phyloP scores from a whole-genome alignment of 2,113 vertebrate genomes.

The Micronycteris hirsuta region DNA sequence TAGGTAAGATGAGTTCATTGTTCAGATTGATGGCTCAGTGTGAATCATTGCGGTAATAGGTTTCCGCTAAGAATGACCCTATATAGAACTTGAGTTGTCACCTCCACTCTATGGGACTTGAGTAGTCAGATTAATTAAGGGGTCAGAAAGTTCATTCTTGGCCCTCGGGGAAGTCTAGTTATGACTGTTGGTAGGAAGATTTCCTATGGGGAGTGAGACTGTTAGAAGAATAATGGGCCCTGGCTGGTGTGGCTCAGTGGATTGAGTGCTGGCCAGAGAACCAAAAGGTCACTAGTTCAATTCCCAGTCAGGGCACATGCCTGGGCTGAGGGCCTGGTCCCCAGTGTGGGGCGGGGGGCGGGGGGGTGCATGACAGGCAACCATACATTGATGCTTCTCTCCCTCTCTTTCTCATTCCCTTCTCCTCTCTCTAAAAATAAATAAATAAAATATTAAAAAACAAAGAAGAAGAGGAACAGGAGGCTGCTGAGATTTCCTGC shows the following conservation, averaged over 20 bases:
- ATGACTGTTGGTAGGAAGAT: neutral
- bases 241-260: too few species aligned
- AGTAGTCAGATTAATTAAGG: neutral
- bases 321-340: too few species aligned
- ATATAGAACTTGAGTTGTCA: neutral
- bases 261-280: too few species aligned
- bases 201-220: neutral
- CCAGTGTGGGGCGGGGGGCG: too few species aligned
- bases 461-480: neutral
- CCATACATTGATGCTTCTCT: too few species aligned
- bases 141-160: neutral
- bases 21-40: neutral
- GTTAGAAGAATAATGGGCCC: neutral
- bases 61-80: neutral
- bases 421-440: too few species aligned
- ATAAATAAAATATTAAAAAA: too few species aligned
- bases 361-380: too few species aligned
- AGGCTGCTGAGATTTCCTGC: neutral
- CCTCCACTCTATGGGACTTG: neutral
- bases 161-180: neutral
- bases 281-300: too few species aligned
- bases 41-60: neutral
- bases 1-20: neutral
- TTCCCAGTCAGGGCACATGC: too few species aligned
- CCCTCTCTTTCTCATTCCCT: too few species aligned